A percentile compares a stretch with the other conserved stretches of the same genome.
Conservation (phyloP, 2,113 vertebrate genomes). For the Rhabdomys dilectus region DNA sequence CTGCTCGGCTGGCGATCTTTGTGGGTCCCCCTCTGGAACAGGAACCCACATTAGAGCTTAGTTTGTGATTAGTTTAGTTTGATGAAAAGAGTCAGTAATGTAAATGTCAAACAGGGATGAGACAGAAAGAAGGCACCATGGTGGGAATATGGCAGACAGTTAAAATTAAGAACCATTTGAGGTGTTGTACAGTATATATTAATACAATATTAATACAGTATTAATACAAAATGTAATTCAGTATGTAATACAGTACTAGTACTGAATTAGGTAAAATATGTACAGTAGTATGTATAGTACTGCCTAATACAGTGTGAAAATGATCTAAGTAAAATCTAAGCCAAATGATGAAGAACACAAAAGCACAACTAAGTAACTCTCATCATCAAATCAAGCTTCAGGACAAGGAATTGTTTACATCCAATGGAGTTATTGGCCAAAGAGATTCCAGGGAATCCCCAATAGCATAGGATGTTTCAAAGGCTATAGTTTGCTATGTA, state of each 20-base stretch:
- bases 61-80: no score
- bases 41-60: no score
- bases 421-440: not conserved
- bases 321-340: not conserved
- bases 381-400: not conserved
- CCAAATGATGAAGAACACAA: no score
- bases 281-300: not conserved
- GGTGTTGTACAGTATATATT: not conserved
- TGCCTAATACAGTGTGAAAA: not conserved
- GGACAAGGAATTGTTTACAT: not conserved
- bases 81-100: not conserved
- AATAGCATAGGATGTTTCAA: not conserved
- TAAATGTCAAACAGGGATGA: not conserved
- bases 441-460: not conserved
- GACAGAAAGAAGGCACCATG: not conserved
- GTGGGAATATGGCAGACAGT: not conserved
- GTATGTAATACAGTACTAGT: no score
- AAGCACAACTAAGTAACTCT: not conserved
- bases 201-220: no score
- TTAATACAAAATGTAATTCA: no score
- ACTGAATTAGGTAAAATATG: not conserved
- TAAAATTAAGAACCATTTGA: not conserved
- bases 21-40: no score
- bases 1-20: no score
- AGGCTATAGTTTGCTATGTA: not conserved